Evolutionary conservation across 2,113 vertebrate species (phyloP).

Genomic region (Sinocyclocheilus anophthalmus): DNA sequence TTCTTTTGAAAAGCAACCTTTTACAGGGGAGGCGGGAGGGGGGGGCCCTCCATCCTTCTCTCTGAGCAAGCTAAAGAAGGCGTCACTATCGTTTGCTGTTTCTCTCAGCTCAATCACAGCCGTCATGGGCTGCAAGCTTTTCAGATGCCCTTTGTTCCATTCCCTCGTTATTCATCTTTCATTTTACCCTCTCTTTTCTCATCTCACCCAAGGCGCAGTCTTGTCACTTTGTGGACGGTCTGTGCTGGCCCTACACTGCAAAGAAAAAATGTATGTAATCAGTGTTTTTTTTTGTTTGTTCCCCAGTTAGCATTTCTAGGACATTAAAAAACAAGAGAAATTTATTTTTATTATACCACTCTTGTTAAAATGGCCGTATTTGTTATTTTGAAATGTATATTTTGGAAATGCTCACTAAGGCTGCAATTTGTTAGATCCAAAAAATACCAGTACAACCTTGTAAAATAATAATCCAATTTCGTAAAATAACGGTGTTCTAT

Average conservation of each 20-base stretch:
- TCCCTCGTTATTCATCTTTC: not conserved
- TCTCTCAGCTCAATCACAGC: conserved; percentile 10
- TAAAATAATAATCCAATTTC: not conserved
- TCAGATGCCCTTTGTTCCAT: not conserved
- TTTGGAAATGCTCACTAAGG: not conserved
- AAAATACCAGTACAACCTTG: not conserved
- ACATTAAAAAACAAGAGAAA: too few species aligned
- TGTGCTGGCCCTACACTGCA: not conserved
- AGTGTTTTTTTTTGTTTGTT: not conserved
- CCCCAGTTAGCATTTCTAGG: not conserved
- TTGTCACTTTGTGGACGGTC: too few species aligned
- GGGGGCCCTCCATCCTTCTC: conserved; percentile 10
- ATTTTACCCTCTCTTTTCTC: not conserved
- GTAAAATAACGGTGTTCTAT: not conserved
- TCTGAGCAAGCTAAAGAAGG: conserved; percentile 17
- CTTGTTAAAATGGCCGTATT: not conserved
- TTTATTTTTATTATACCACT: too few species aligned
- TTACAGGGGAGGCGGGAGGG: too few species aligned
- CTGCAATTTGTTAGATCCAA: not conserved
- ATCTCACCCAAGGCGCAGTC: too few species aligned
- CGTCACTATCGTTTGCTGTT: conserved; percentile 10
- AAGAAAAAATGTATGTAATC: not conserved
- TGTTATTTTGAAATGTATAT: not conserved
- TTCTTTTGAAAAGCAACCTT: not conserved
- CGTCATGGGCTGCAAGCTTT: not conserved